Base-by-base conservation (phyloP, 2,888 invertebrate species). In the Tuberolachnus salignus region DNA sequence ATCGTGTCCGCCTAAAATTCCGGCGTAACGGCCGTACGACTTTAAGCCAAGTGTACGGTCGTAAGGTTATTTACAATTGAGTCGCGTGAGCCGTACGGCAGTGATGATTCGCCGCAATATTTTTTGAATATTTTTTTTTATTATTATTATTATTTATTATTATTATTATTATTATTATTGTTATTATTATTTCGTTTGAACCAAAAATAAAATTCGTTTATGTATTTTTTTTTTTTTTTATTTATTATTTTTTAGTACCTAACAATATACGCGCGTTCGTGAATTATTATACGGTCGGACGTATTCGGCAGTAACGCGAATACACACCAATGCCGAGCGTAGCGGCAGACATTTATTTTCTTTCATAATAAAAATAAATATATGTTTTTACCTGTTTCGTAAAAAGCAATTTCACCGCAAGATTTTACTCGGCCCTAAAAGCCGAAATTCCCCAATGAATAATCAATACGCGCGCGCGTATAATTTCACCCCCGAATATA, bases 261-360 rank as follows among this genome's bases (percentile, higher is more conserved):
- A 61, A 49, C 72, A 61, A 72, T 72, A 72, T 72, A 72, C 26
- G 61, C 49, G 49, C 57, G 57, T n/a, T 44, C 44, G 72, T 49
- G 72, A 72, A 72, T 72, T 72, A 72, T n/a, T 34, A 34, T 34
- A 34, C 61, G 72, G 46, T 61, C 59, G 26, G n/a, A 49, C 49
- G 19, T 59, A 61, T 72, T 72, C 26, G 71, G 71, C 23, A 72
- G 49, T 72, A 72, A 72, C 59, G 59, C 46, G 19, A 71, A 71
- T n/a, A 71, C 59, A n/a, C 59, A 59, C 46, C 71, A 59, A 71
- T 59, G 14, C 14, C 23, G 8, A 1, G 16, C 1, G 6, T 16
- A 19, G 53, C n/a, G 69, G 70, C 44, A 44, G 70, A 71, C 71
- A 59, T 71, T 71, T 71, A 71, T 71, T 71, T 59, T 72, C 61